These are phyloP conservation scores for Stegodyphus mimosarum DNA, from an alignment of 1,140 invertebrate genomes.

Conservation along the genomic window DNA sequence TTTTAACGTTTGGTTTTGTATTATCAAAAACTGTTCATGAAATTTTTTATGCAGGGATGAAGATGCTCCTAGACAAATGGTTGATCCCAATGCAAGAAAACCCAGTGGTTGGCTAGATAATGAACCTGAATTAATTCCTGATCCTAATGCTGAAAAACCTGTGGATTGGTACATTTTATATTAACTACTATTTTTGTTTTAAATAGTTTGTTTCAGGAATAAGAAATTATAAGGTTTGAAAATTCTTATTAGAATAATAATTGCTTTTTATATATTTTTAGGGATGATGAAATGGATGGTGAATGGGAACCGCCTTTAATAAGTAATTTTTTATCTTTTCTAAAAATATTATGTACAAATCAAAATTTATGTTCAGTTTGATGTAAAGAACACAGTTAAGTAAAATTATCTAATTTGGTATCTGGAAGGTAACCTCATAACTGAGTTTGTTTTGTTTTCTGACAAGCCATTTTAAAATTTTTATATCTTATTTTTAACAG, in stretches of 20 bases:
- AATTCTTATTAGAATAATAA: background rate
- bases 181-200: background rate
- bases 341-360: no score
- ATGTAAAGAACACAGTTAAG: no score
- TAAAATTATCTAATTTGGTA: no score
- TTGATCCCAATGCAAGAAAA: slow-evolving; percentile 87
- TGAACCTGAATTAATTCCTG: slow-evolving; percentile 88
- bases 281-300: slow-evolving; percentile 97
- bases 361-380: no score
- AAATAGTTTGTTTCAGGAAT: background rate
- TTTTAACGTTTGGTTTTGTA: no score
- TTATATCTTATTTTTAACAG: background rate
- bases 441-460: background rate
- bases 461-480: background rate
- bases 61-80: slow-evolving; percentile 87
- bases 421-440: no score
- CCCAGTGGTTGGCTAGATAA: slow-evolving; percentile 95
- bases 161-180: slow-evolving; percentile 81
- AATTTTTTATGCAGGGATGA: slow-evolving; percentile 76
- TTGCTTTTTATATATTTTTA: slow-evolving; percentile 63
- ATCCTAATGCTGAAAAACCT: slow-evolving; percentile 88
- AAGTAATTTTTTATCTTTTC: slow-evolving; percentile 63
- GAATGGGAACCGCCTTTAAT: slow-evolving; percentile 96
- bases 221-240: background rate
- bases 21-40: no score